Evolutionary conservation across 53 echinoderm and acorn worm species (phyloP).

Genomic region (Patiria pectinifera): DNA sequence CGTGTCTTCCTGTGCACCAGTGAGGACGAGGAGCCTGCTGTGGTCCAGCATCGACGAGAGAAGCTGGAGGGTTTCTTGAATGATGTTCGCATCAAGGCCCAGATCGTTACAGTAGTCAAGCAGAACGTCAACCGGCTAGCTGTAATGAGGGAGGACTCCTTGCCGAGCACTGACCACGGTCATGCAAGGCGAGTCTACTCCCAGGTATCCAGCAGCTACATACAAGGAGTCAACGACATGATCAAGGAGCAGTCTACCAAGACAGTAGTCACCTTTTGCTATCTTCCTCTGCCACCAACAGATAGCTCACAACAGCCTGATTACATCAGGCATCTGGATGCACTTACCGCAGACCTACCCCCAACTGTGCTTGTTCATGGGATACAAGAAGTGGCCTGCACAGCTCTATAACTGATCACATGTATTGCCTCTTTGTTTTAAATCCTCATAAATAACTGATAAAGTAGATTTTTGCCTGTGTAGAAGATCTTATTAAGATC

Average conservation of each 20-base stretch:
- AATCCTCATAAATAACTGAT: neutral
- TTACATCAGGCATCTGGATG: constrained; percentile 80
- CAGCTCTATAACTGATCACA: neutral
- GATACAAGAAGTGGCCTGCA: constrained; percentile 78
- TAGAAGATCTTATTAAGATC: no score
- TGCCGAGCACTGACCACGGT: constrained; percentile 9
- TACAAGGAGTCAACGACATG: constrained; percentile 79
- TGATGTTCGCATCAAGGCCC: constrained; percentile 88
- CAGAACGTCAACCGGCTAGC: constrained; percentile 73
- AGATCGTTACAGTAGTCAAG: constrained; percentile 81
- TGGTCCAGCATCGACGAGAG: constrained; percentile 68
- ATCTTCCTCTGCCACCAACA: constrained; percentile 86
- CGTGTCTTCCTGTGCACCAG: constrained; percentile 85
- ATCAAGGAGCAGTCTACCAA: constrained; percentile 67
- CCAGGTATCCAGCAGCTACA: constrained; percentile 80
- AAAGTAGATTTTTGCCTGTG: neutral
- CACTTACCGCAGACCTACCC: constrained; percentile 77
- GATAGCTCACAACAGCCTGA: constrained; percentile 74
- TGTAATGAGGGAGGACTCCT: constrained; percentile 45
- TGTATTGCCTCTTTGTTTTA: neutral
- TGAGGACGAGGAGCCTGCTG: constrained; percentile 67
- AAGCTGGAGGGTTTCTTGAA: constrained; percentile 84
- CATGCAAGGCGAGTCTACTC: constrained; percentile 53
- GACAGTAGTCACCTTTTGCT: constrained; percentile 85
- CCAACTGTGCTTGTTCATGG: constrained; percentile 95